phyloP scores from a whole-genome alignment of 2,113 vertebrate genomes.

The Blennius ocellaris region DNA sequence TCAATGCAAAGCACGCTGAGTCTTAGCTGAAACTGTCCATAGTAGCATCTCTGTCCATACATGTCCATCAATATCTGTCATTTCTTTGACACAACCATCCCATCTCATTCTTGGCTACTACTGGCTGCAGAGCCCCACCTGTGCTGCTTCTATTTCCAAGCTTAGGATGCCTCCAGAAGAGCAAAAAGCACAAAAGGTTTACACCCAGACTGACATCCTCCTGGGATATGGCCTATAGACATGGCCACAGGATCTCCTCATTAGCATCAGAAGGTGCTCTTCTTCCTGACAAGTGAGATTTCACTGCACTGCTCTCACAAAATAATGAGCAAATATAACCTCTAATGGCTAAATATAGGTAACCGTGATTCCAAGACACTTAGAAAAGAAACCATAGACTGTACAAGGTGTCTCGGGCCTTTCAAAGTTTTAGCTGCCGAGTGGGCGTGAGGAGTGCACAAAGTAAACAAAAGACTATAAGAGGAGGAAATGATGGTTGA shows the following conservation, averaged over 20 bases:
- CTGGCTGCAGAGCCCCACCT: conserved; percentile 46
- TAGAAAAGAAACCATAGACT: conserved; percentile 18
- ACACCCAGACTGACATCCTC: conserved; percentile 61
- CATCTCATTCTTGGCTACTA: conserved; percentile 27
- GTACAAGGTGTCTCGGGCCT: conserved; percentile 44
- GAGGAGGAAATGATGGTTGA: conserved; percentile 73
- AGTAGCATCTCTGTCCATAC: conserved; percentile 22
- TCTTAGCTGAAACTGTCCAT: neutral
- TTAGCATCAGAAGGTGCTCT: conserved; percentile 75
- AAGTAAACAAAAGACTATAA: conserved; percentile 76
- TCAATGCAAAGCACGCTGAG: neutral
- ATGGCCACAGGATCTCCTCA: conserved; percentile 75
- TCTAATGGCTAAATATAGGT: conserved; percentile 74
- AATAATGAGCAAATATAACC: conserved; percentile 80
- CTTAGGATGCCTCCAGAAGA: conserved; percentile 38
- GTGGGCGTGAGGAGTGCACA: conserved; percentile 61
- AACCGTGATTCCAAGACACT: conserved; percentile 52
- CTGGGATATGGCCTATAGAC: conserved; percentile 56
- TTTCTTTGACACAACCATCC: conserved; percentile 33
- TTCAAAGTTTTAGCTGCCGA: conserved; percentile 50
- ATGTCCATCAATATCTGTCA: conserved; percentile 46
- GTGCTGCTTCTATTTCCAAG: conserved; percentile 66
- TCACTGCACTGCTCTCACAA: conserved; percentile 56
- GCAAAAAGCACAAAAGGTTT: conserved; percentile 51
- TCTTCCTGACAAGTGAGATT: conserved; percentile 71